Evolutionary conservation across 2,888 invertebrate species (phyloP), one percentile per base, ranked within the genome.

Genomic region (Adineta ricciae): DNA sequence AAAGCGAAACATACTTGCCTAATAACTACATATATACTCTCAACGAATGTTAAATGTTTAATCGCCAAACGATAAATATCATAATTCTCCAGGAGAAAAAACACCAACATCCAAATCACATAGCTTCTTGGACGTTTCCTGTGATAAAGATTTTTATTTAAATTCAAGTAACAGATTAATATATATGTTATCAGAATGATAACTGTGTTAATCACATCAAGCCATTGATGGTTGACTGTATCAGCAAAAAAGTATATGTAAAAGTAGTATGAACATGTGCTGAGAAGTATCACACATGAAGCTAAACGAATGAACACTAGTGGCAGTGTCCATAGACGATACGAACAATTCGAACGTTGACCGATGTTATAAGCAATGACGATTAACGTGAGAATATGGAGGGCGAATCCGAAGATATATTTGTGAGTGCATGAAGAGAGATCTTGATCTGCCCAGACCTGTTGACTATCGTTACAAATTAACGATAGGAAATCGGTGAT

Each of bases 261-360:
- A 41, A 78, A 41, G n/a, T 78, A n/a, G n/a, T 36, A 78, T 78
- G 78, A 21, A 9, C 38, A 78, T 41, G n/a, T n/a, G 24, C 2
- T 1, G 1, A 41, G 9, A 9, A 78, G 32, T 11, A 11, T 21
- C 1, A 78, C 24, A 11, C 24, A 19, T 41, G 78, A 41, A 24
- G n/a, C 19, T 2, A 78, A 7, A n/a, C 78, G 78, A 41, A 78
- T 78, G 3, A 78, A 78, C 8, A 11, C 38, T n/a, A 78, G 38
- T n/a, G 78, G 78, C 21, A 78, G 14, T 78, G 78, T 41, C 78
- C 78, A 78, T 14, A 41, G 5, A 78, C 78, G 78, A 78, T 78
- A 78, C n/a, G 78, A 78, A 78, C 78, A 78, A 41, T 78, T 78
- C 1, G 4, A 78, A n/a, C 78, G 78, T 41, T n/a, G 78, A 1